These are phyloP conservation scores for Eustalomyia histrio DNA, from an alignment of 2,888 invertebrate genomes.

Conservation along the genomic window DNA sequence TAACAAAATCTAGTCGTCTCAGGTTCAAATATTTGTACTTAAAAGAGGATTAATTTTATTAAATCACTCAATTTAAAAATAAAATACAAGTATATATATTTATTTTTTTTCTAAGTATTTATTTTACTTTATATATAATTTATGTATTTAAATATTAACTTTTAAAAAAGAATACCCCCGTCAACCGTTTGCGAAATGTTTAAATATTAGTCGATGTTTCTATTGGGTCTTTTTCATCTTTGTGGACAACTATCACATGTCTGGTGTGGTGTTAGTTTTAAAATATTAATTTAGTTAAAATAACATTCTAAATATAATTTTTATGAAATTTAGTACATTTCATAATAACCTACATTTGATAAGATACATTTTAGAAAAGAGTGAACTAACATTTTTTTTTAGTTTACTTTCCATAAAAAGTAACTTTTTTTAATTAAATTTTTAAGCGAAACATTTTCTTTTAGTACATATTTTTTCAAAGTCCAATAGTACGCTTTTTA, in stretches of 20 bases:
- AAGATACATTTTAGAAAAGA: too few relatives aligned
- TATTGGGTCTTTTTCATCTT: too few relatives aligned
- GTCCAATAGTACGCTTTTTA: too few relatives aligned
- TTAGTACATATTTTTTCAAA: too few relatives aligned
- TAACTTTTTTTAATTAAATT: too few relatives aligned
- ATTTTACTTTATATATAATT: conserved; percentile 1
- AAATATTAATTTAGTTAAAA: not conserved
- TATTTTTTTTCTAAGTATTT: conserved; percentile 2
- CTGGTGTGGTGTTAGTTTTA: too few relatives aligned
- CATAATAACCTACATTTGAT: too few relatives aligned
- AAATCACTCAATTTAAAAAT: not conserved
- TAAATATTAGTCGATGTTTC: not conserved
- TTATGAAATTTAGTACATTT: too few relatives aligned
- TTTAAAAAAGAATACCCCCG: not conserved
- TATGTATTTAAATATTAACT: not conserved
- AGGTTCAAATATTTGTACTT: conserved; percentile 56
- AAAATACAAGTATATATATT: conserved; percentile 4
- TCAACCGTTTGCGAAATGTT: not conserved
- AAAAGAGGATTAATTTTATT: conserved; percentile 10
- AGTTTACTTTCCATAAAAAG: too few relatives aligned
- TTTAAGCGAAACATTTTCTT: too few relatives aligned
- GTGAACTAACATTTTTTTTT: too few relatives aligned
- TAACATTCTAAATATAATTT: not conserved
- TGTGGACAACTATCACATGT: too few relatives aligned
- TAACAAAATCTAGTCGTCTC: conserved; percentile 66